phyloP scores from a whole-genome alignment of 2,113 vertebrate genomes.

The Motacilla tschutschensis region DNA sequence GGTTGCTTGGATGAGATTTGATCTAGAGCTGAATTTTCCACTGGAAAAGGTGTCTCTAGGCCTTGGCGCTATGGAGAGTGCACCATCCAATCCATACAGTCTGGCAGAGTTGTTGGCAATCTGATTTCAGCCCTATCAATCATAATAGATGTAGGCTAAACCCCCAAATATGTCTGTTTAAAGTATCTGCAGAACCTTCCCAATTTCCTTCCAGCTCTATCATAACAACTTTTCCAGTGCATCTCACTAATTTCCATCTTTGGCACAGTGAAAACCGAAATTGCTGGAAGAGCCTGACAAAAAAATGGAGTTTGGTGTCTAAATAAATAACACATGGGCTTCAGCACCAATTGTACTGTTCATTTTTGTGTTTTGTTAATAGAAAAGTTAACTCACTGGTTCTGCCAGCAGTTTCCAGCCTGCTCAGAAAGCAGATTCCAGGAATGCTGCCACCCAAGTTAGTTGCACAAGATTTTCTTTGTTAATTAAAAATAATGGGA shows the following conservation, averaged over 20 bases:
- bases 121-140: background rate
- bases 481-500: conserved; percentile 24
- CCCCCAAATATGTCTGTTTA: background rate
- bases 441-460: conserved; percentile 40
- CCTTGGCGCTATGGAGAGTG: background rate
- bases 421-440: background rate
- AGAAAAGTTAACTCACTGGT: conserved; percentile 12
- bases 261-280: background rate
- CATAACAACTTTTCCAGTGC: background rate
- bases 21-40: background rate
- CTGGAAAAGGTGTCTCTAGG: background rate
- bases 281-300: conserved; percentile 1
- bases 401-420: conserved; percentile 21
- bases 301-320: background rate
- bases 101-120: background rate
- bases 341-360: background rate
- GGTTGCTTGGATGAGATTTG: background rate
- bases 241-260: conserved; percentile 31
- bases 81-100: background rate
- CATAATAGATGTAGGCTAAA: background rate
- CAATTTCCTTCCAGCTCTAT: background rate
- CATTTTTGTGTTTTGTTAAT: conserved; percentile 4
- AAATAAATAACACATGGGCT: conserved; percentile 51
- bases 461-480: conserved; percentile 51
- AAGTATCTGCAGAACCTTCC: background rate